Base-by-base conservation (phyloP, 2,113 vertebrate species). In the Columba livia region DNA sequence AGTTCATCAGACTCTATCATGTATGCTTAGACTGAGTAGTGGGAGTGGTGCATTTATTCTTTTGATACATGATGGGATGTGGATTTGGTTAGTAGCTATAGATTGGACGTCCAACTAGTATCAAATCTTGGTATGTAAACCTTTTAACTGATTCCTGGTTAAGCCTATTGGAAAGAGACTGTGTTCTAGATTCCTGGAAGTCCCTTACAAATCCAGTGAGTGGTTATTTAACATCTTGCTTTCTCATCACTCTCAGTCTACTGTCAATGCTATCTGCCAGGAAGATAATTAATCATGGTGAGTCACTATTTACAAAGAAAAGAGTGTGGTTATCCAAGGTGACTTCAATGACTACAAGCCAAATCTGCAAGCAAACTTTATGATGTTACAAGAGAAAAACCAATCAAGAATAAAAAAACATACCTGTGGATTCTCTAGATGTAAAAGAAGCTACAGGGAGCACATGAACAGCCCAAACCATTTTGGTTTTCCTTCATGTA, bases 251-350 rank as follows among this genome's bases (percentile, higher is more conserved):
- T 60, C 71, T 79, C 71, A 53, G 38, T 24, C 64, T 81, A 36
- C 18, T 74, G 26, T 57, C 79, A 94, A 29, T 62, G 23, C 17
- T 38, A 6, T 56, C 82, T 75, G 53, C 36, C 83, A 93, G 61
- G 60, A 32, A 84, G 61, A 83, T 18, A 78, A 80, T 85, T 64
- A 92, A 85, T 38, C 40, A 62, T 6, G 14, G n/a, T 72, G 77
- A 95, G 38, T 90, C 85, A 88, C n/a, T 88, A 56, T 91, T 94
- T 94, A 83, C 48, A 75, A 71, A 80, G 56, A 84, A 48, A 58
- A 2, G 9, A 88, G 20, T 44, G 69, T 32, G 44, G 8, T 61
- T 90, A 11, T 79, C 48, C 61, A 87, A 69, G 31, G 12, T 83
- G 34, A 48, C 16, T 71, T 86, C 31, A 47, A 2, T n/a, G 48